A percentile compares a stretch with the other conserved stretches of the same genome.
phyloP scores from a whole-genome alignment of 2,888 invertebrate species.

The Chouioia cunea region DNA sequence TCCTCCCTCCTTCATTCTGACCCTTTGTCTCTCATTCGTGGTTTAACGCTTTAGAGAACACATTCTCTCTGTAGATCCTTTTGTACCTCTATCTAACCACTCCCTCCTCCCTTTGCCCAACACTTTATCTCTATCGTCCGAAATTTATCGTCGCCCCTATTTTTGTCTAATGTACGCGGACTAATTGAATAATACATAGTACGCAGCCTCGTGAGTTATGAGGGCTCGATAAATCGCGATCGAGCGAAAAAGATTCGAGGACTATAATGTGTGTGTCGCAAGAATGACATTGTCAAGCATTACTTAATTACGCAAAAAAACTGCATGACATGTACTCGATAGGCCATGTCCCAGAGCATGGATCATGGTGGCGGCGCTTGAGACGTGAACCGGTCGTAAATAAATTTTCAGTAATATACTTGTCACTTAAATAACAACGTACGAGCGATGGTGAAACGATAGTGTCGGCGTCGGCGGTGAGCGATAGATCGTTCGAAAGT shows the following conservation, averaged over 20 bases:
- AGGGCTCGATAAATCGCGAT: slow-evolving; percentile 17
- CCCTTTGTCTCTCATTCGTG: slow-evolving; percentile 5
- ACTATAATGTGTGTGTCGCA: background rate
- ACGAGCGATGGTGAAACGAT: slow-evolving; percentile 42
- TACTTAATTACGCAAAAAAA: slow-evolving; percentile 43
- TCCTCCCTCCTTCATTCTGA: slow-evolving; percentile 13
- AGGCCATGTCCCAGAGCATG: slow-evolving; percentile 1
- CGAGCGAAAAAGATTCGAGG: background rate
- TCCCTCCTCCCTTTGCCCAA: background rate
- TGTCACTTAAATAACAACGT: slow-evolving; percentile 41
- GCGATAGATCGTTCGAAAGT: slow-evolving; percentile 35
- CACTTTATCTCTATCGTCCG: slow-evolving; percentile 12
- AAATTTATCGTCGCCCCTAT: background rate
- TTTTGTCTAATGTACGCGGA: slow-evolving; percentile 25
- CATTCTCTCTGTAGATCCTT: too few species aligned
- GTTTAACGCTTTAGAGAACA: too few species aligned
- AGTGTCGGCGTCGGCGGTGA: slow-evolving; percentile 25
- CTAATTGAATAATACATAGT: slow-evolving; percentile 37
- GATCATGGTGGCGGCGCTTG: background rate
- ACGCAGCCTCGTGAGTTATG: slow-evolving; percentile 23
- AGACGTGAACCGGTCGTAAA: slow-evolving; percentile 25
- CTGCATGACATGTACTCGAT: slow-evolving; percentile 26
- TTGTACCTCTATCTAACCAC: background rate
- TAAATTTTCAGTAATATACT: slow-evolving; percentile 45
- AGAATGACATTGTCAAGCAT: slow-evolving; percentile 33